A percentile compares a stretch with the other conserved stretches of the same genome.
Conservation (phyloP, 2,113 vertebrate genomes). For the Lichenostomus cassidix region DNA sequence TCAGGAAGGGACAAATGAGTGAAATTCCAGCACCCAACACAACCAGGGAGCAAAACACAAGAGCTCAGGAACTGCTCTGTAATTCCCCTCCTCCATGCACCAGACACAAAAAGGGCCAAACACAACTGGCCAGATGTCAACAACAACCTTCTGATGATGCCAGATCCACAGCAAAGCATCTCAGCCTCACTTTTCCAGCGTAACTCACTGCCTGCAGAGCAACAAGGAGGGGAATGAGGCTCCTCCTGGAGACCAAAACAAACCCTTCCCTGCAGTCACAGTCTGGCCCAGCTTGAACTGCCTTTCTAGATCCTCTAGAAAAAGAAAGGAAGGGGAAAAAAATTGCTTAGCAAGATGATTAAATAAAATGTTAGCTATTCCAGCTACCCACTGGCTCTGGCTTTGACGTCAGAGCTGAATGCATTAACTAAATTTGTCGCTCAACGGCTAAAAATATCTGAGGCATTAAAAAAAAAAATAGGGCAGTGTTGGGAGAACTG, state of each 20-base stretch:
- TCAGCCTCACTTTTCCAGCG: background rate
- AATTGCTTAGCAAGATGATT: slow-evolving; percentile 67
- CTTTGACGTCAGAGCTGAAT: slow-evolving; percentile 72
- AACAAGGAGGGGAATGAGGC: background rate
- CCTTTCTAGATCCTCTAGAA: slow-evolving; percentile 18
- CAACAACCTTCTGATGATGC: background rate
- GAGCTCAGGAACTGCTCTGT: background rate
- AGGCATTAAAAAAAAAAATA: slow-evolving; percentile 59
- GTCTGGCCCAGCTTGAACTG: background rate
- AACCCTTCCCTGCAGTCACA: background rate
- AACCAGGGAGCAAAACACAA: background rate
- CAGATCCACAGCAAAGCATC: background rate
- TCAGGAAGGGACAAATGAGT: background rate
- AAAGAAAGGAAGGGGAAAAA: background rate
- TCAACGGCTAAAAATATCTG: slow-evolving; percentile 66
- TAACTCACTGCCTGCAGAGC: background rate
- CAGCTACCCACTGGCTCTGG: slow-evolving; percentile 67
- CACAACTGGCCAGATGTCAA: background rate
- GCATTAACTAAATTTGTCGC: slow-evolving; percentile 73
- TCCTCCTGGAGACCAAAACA: slow-evolving; percentile 11
- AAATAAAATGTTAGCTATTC: slow-evolving; percentile 72
- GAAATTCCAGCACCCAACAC: background rate
- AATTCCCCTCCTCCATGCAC: background rate
- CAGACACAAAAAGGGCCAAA: background rate
- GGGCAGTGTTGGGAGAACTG: slow-evolving; percentile 30